phyloP scores from a whole-genome alignment of 92 coral and sea anemone species.

The Epizoanthus scotinus region DNA sequence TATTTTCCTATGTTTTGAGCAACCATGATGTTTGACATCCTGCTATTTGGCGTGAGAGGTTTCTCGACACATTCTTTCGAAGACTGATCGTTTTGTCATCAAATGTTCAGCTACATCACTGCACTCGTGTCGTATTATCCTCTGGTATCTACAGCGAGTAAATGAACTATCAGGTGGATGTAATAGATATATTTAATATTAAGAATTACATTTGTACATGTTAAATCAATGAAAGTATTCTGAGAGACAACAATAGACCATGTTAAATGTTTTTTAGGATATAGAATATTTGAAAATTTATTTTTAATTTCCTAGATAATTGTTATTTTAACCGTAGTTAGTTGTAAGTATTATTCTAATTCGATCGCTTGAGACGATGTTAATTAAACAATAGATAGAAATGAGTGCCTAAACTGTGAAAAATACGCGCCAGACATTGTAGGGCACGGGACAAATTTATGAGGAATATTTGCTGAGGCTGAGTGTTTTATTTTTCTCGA shows the following conservation, averaged over 20 bases:
- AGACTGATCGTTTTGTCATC: not conserved
- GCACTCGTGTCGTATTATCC: not conserved
- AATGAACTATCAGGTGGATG: not conserved
- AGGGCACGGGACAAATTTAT: too few relatives aligned
- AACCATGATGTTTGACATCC: too few relatives aligned
- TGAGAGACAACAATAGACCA: not conserved
- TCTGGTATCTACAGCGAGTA: not conserved
- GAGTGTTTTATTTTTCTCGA: too few relatives aligned
- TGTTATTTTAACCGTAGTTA: not conserved
- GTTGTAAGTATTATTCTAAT: too few relatives aligned
- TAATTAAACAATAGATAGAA: not conserved
- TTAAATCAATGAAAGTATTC: not conserved
- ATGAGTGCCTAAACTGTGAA: too few relatives aligned
- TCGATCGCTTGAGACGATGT: not conserved
- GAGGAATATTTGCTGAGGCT: too few relatives aligned
- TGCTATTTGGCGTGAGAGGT: not conserved
- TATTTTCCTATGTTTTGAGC: too few relatives aligned
- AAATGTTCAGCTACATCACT: not conserved
- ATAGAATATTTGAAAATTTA: not conserved
- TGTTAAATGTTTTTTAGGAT: not conserved
- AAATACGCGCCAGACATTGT: too few relatives aligned
- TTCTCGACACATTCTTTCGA: too few relatives aligned
- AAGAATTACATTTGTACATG: not conserved
- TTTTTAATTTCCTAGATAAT: not conserved
- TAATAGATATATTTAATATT: not conserved